phyloP scores from a whole-genome alignment of 2,888 invertebrate species.

The Acheta domesticus region DNA sequence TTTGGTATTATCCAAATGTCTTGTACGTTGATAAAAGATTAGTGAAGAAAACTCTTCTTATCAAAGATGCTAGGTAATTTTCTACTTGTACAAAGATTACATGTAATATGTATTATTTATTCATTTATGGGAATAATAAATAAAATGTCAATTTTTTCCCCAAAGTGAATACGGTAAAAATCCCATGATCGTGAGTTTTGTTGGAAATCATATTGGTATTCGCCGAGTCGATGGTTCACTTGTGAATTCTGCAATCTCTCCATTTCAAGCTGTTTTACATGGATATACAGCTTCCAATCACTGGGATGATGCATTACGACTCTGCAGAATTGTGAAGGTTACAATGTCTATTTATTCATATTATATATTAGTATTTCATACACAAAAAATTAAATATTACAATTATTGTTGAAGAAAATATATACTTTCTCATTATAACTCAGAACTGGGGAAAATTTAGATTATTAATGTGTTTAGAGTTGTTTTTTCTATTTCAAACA shows the following conservation, averaged over 20 bases:
- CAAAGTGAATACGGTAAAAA: conserved; percentile 81
- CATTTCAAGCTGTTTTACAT: conserved; percentile 55
- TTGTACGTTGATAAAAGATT: conserved; percentile 69
- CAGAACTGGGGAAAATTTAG: no score
- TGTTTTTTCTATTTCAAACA: conserved; percentile 21
- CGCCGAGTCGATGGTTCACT: conserved; percentile 87
- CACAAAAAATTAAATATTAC: no score
- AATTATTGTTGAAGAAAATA: no score
- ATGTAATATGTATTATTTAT: background rate
- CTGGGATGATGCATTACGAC: conserved; percentile 81
- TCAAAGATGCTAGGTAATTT: conserved; percentile 48
- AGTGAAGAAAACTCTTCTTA: conserved; percentile 51
- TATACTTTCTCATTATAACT: no score
- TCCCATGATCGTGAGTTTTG: conserved; percentile 75
- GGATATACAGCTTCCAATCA: conserved; percentile 68
- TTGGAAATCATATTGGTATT: conserved; percentile 79
- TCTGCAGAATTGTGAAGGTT: conserved; percentile 67
- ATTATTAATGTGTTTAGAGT: no score
- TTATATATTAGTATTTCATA: no score
- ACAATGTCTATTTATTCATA: background rate
- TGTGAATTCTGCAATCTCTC: conserved; percentile 54
- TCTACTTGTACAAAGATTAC: background rate
- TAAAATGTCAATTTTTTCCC: background rate
- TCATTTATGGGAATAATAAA: background rate
- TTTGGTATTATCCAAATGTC: conserved; percentile 78